Base-by-base conservation (phyloP, 2,113 vertebrate species). In the Tiliqua scincoides region DNA sequence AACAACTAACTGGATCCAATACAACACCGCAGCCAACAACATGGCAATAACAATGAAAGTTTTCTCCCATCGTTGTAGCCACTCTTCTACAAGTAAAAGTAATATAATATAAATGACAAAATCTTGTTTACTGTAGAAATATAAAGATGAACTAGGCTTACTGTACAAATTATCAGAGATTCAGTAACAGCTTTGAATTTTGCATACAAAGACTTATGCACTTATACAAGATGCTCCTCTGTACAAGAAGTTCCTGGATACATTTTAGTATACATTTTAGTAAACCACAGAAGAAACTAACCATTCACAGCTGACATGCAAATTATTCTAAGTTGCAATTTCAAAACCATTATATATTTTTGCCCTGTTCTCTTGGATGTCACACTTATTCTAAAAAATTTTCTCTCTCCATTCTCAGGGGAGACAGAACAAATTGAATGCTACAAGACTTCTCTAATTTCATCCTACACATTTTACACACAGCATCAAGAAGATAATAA, bases 1-100 rank as follows among this genome's bases (percentile, higher is more conserved):
- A 86, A 94, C n/a, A 88, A 37, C 88, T 18, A 96, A 91, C 84
- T 97, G 95, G 86, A 84, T 88, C 85, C 67, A 94, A 89, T 89
- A 96, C 10, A 97, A 90, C 88, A 93, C 3, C 89, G 93, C 73
- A 87, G 94, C 90, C 89, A 95, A 74, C 85, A 94, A 79, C 79
- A 95, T 68, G 86, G 95, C 87, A 21, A 70, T 84, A 90, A 96
- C 57, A 87, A 96, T 91, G 86, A 96, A 72, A 87, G 85, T 89
- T 63, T 82, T 94, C 93, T 97, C 95, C 88, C 92, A 32, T 57
- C 93, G 82, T 81, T 86, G 59, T 91, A 97, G 96, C 96, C 96
- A 96, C 3, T 91, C 78, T 54, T 86, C 96, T 97, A 85, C 48
- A 83, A 84, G 91, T 80, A 21, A 90, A 91, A 81, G 89, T 95